A percentile compares a stretch with the other conserved stretches of the same genome.
Conservation (phyloP, 2,113 vertebrate genomes). For the Cheirogaleus medius region DNA sequence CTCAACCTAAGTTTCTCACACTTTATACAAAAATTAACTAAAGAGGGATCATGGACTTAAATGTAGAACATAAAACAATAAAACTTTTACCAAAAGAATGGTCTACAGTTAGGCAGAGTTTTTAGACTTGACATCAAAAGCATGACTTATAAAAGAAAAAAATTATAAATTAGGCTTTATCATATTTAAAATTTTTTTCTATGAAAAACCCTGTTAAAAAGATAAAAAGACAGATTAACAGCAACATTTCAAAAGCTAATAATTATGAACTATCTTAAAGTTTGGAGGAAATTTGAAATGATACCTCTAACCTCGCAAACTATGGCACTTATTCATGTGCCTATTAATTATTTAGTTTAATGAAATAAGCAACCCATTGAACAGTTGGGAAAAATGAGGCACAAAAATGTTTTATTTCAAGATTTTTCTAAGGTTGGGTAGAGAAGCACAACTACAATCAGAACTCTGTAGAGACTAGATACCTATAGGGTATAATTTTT, state of each 20-base stretch:
- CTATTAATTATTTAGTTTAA: not conserved
- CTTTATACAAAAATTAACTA: too few species aligned
- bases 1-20: too few species aligned
- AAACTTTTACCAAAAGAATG: too few species aligned
- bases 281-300: not conserved
- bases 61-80: too few species aligned
- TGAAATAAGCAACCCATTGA: not conserved
- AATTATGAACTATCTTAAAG: not conserved
- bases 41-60: too few species aligned
- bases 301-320: not conserved
- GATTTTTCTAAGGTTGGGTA: not conserved
- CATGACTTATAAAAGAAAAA: too few species aligned
- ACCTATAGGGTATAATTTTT: not conserved
- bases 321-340: not conserved
- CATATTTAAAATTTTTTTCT: too few species aligned
- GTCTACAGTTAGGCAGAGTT: too few species aligned
- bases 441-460: not conserved
- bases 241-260: not conserved
- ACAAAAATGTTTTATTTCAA: not conserved
- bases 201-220: not conserved
- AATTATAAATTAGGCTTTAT: too few species aligned
- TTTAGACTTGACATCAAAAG: too few species aligned
- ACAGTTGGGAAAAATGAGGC: not conserved
- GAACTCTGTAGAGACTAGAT: not conserved
- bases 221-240: not conserved